Evolutionary conservation across 1,140 invertebrate species (phyloP), one percentile per base, ranked within the genome.

Genomic region (Platyscapa corneri): DNA sequence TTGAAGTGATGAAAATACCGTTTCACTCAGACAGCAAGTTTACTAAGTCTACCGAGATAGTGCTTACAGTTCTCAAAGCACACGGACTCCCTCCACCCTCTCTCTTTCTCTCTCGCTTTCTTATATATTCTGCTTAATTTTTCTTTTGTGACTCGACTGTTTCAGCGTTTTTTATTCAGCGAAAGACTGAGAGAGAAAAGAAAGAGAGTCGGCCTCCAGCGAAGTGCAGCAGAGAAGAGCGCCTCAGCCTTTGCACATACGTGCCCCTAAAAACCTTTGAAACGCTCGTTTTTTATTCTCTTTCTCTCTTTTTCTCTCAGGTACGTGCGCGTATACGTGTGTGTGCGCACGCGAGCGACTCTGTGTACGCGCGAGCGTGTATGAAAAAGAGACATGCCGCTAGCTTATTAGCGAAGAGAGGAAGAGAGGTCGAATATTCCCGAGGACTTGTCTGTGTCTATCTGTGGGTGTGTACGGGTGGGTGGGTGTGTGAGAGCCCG

Each of bases 61-160:
- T 16, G 34, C 1, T 39, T 72, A 30, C 30, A 34, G 60, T 42
- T 42, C 56, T 42, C 27, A 12, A 42, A 27, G 34, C n/a, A 30
- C 56, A 46, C 42, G 20, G 34, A 39, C 27, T n/a, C 37, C 23
- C 34, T 27, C 77, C 32, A 0, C 5, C 30, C 74, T 39, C 34
- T 49, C 74, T 60, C 42, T 65, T 32, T 30, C 60, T 64, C 75
- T 37, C n/a, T 49, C 75, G 0, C 32, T 56, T 67, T 60, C 79
- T 75, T 32, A 86, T 87, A 89, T 88, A 84, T 88, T 88, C 85
- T 72, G 85, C 88, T 90, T 90, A 89, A 89, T 91, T 88, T 89
- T 92, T 90, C 91, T 92, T 92, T 92, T 93, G 89, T 93, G 91
- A 92, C 91, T 92, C 90, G 90, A 87, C 92, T 91, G 91, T 93